phyloP scores from a whole-genome alignment of 92 coral and sea anemone species.

The Palythoa grandis region DNA sequence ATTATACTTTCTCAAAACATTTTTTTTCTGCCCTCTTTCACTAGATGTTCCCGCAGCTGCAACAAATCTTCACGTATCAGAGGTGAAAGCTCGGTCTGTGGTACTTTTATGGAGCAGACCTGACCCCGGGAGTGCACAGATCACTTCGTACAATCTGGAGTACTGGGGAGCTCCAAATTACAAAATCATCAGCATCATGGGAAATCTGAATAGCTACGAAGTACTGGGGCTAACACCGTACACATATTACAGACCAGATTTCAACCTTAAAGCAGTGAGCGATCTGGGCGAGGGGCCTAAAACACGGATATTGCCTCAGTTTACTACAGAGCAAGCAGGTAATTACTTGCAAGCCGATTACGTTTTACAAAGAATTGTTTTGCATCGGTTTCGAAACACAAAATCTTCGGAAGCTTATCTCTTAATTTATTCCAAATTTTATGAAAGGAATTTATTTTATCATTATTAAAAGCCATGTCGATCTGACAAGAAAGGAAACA shows the following conservation, averaged over 20 bases:
- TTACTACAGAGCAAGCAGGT: neutral
- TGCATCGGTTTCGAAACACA: too few species aligned
- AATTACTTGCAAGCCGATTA: too few species aligned
- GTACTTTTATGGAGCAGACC: neutral
- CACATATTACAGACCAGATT: neutral
- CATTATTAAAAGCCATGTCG: too few species aligned
- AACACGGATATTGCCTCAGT: neutral
- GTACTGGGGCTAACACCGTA: neutral
- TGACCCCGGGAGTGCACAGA: neutral
- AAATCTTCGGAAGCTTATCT: neutral
- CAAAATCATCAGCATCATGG: neutral
- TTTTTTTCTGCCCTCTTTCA: neutral
- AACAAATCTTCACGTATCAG: neutral
- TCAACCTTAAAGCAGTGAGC: neutral
- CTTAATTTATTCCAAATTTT: too few species aligned
- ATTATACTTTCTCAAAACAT: too few species aligned
- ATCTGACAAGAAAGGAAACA: too few species aligned
- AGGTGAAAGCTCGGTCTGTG: neutral
- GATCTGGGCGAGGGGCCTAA: neutral
- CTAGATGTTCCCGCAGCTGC: constrained; percentile 5
- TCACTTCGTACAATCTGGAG: neutral
- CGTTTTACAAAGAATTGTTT: too few species aligned
- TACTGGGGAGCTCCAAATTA: neutral
- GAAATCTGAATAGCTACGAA: neutral
- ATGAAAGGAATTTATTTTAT: too few species aligned